Evolutionary conservation across 2,888 invertebrate species (phyloP), one percentile per base, ranked within the genome.

Genomic region (Melanchra persicariae): DNA sequence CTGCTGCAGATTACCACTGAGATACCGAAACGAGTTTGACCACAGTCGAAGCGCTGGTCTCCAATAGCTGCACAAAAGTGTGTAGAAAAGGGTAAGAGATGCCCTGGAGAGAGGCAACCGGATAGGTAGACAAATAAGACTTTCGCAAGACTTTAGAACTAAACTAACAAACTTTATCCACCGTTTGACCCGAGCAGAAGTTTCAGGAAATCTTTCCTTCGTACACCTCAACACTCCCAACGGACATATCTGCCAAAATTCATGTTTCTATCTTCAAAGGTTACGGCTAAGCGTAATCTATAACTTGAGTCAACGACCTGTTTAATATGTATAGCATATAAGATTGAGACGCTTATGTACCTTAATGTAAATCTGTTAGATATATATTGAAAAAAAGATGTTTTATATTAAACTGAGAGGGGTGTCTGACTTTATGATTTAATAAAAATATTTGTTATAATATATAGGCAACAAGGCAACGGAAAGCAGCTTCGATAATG

Each of bases 371-470:
- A 71, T 40, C 3, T 71, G 22, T 17, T 34, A 59, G 9, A 73
- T 17, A 34, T 34, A 43, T 10, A 22, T 34, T 22, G 22, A 34
- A n/a, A 24, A 15, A 34, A 37, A 37, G 3, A n/a, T 5, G 22
- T n/a, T 24, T 30, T 40, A 7, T 43, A 45, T 43, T 43, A 24
- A 17, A 30, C n/a, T 47, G 12, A 59, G 3, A 22, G 30, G 24
- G 17, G n/a, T 24, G 40, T 43, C 12, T 17, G 1, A 22, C 24
- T 34, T 26, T 19, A 45, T 37, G 19, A 61, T 73, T 70, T 52
- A 22, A 43, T 73, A 37, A 52, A 52, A 70, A 73, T 70, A 52
- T 61, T 61, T 26, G 24, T 0, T 43, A n/a, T 43, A n/a, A n/a
- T n/a, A 22, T 37, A n/a, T 17, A 43, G 8, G 17, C 0, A 37